phyloP scores from a whole-genome alignment of 2,113 vertebrate genomes.

The Channa argus region DNA sequence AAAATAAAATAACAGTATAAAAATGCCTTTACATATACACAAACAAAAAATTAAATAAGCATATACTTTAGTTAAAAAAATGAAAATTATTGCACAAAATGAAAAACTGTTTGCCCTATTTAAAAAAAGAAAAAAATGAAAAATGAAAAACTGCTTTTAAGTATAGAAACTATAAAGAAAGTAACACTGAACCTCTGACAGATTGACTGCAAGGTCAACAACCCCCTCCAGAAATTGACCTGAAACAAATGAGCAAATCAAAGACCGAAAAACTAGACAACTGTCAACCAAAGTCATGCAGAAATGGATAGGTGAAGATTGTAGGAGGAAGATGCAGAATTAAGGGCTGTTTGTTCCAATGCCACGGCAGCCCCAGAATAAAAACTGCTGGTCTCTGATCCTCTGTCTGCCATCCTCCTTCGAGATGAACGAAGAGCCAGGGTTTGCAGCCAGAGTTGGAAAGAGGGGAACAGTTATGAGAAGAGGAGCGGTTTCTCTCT shows the following conservation, averaged over 20 bases:
- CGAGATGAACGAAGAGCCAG: constrained; percentile 33
- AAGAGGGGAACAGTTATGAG: neutral
- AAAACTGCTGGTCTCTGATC: constrained; percentile 73
- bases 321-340: constrained; percentile 46
- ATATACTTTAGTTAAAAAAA: constrained; percentile 71
- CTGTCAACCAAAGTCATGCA: constrained; percentile 82
- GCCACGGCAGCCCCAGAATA: constrained; percentile 23
- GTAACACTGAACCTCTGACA: constrained; percentile 49
- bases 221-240: constrained; percentile 21
- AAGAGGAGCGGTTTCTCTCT: constrained; percentile 84
- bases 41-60: constrained; percentile 92
- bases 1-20: constrained; percentile 86
- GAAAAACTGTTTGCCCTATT: constrained; percentile 72
- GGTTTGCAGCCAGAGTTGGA: constrained; percentile 40
- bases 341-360: constrained; percentile 27
- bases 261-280: constrained; percentile 54
- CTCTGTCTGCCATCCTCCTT: constrained; percentile 57
- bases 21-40: constrained; percentile 75
- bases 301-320: constrained; percentile 71
- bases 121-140: constrained; percentile 43
- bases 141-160: constrained; percentile 19
- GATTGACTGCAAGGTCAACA: constrained; percentile 72
- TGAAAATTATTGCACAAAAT: constrained; percentile 94
- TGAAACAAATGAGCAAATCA: constrained; percentile 36
- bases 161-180: neutral